Base-by-base conservation (phyloP, 2,888 invertebrate genomes). In the Willowsia nigromaculata region DNA sequence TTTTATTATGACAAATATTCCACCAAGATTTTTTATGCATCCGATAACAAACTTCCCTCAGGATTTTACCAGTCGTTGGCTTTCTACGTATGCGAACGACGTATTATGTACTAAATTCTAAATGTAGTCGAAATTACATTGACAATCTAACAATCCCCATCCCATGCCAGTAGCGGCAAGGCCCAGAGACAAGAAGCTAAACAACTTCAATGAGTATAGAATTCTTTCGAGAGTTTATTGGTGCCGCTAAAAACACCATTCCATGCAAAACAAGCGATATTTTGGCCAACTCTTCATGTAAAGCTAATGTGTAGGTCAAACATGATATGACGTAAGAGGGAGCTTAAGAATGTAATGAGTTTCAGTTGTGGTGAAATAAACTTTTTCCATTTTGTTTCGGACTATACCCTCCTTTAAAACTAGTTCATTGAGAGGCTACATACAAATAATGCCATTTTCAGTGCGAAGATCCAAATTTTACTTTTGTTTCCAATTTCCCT, bases 21-120 rank as follows among this genome's bases (percentile, higher is more conserved):
- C 74, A 76, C 25, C 25, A 4, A 47, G 40, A 76, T 76, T 76
- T 76, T 11, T 76, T 76, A 76, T 13, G 43, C 50, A 15, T 50
- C 47, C 50, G 15, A 47, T 47, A 47, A 47, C 76, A 11, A 76
- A 47, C 4, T 40, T 43, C n/a, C 40, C 37, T 4, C 25, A 56
- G 56, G 15, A 56, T 56, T 11, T 56, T 56, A 4, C 56, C 22
- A 15, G 50, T 15, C 50, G n/a, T 56, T n/a, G n/a, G n/a, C n/a
- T n/a, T 5, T 56, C 25, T 56, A 5, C 22, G 2, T 2, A 3
- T 56, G 56, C 18, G 22, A 43, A 50, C 5, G 71, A 9, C 43
- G 22, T 15, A 76, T 22, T 27, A 18, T 40, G 47, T 76, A 13
- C n/a, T 15, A 50, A 22, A 76, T 43, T 56, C n/a, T 15, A n/a